phyloP scores from a whole-genome alignment of 2,113 vertebrate genomes.

The Apaloderma vittatum region DNA sequence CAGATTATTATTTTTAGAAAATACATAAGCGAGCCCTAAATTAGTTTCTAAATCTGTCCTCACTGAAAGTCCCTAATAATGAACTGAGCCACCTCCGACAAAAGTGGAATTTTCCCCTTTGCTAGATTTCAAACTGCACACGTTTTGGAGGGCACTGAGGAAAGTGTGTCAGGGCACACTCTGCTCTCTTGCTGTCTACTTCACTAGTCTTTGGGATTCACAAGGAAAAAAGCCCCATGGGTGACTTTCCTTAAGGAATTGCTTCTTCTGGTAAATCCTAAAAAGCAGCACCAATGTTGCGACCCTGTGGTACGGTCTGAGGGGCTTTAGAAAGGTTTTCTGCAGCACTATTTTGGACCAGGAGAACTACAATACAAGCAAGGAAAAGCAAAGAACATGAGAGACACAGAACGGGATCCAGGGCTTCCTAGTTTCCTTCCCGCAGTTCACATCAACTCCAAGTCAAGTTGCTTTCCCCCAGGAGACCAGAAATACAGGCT shows the following conservation, averaged over 20 bases:
- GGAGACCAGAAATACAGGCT: neutral
- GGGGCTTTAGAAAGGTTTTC: neutral
- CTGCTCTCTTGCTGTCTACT: neutral
- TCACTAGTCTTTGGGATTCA: neutral
- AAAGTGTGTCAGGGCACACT: neutral
- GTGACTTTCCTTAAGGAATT: neutral
- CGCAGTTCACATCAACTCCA: neutral
- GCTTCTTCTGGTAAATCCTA: neutral
- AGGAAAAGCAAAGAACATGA: neutral
- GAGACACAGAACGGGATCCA: fast-evolving
- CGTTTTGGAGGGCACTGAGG: slow-evolving; percentile 4
- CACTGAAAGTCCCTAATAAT: neutral
- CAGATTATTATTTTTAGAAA: slow-evolving; percentile 42
- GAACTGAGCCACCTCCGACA: neutral
- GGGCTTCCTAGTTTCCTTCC: neutral
- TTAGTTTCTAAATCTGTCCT: slow-evolving; percentile 55
- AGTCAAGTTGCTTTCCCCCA: neutral
- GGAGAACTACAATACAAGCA: neutral
- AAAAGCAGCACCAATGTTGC: neutral
- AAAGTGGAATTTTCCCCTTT: slow-evolving; percentile 30
- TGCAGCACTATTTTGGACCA: neutral
- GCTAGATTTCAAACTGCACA: neutral
- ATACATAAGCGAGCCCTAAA: slow-evolving; percentile 35
- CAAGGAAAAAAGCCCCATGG: neutral
- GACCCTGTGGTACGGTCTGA: neutral